Evolutionary conservation across 2,888 invertebrate genomes (phyloP).

Genomic region (Drosophila austrosaltans): DNA sequence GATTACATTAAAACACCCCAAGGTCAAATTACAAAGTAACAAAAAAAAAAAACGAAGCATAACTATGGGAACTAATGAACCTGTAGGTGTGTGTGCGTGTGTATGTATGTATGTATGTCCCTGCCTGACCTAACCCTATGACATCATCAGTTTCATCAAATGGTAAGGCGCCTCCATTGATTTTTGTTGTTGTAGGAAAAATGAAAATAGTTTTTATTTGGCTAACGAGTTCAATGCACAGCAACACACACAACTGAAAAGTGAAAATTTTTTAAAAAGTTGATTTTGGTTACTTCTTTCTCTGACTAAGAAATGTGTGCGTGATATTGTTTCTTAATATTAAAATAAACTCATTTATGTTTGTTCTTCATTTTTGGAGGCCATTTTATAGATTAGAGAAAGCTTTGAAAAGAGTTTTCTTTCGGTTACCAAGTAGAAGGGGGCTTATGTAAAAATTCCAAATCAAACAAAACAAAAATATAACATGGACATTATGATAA

Average conservation of each 20-base stretch:
- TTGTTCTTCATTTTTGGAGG: slow-evolving; percentile 14
- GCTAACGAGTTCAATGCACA: slow-evolving; percentile 57
- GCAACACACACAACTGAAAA: slow-evolving; percentile 38
- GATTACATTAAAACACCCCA: background rate
- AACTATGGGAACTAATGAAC: slow-evolving; percentile 11
- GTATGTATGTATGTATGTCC: background rate
- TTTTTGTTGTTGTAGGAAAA: slow-evolving; percentile 34
- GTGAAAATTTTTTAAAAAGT: slow-evolving; percentile 55
- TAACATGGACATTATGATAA: slow-evolving; percentile 24
- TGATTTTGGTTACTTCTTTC: slow-evolving; percentile 20
- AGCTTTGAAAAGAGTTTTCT: slow-evolving; percentile 35
- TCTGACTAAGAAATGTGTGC: slow-evolving; percentile 27
- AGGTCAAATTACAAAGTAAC: slow-evolving; percentile 26
- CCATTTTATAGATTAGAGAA: slow-evolving; percentile 37
- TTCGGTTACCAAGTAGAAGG: background rate
- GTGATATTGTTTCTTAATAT: slow-evolving; percentile 31
- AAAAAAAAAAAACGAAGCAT: slow-evolving; percentile 32
- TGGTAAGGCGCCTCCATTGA: slow-evolving; percentile 27
- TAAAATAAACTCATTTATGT: slow-evolving; percentile 65
- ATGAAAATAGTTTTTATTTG: slow-evolving; percentile 25
- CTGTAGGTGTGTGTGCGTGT: background rate
- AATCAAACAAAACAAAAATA: slow-evolving; percentile 14
- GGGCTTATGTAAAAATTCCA: slow-evolving; percentile 4
- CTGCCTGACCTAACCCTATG: slow-evolving; percentile 14
- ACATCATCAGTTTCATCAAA: background rate